phyloP scores from a whole-genome alignment of 2,113 vertebrate species.

The Scartelaos histophorus region DNA sequence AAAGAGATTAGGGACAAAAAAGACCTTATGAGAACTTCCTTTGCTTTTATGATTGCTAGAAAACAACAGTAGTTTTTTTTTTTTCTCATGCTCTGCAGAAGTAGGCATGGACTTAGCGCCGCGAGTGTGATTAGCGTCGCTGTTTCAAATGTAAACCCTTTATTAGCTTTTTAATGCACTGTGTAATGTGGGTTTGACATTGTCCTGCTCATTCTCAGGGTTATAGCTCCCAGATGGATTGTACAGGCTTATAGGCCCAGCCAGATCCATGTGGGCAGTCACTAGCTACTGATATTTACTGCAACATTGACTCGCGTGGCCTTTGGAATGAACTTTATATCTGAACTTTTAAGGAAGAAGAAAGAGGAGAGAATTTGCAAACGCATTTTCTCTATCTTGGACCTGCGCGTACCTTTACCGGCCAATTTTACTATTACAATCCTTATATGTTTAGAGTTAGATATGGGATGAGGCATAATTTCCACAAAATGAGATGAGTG shows the following conservation, averaged over 20 bases:
- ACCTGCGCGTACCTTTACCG: neutral
- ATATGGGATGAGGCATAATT: too few relatives aligned
- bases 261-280: neutral
- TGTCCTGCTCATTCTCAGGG: constrained; percentile 33
- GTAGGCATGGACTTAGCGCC: constrained; percentile 21
- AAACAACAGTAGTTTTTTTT: constrained; percentile 59
- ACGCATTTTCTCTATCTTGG: neutral
- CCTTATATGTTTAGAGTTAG: too few relatives aligned
- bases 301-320: constrained; percentile 9
- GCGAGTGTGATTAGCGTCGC: constrained; percentile 21
- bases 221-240: constrained; percentile 10
- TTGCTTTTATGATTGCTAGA: constrained; percentile 53
- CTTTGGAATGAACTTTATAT: neutral
- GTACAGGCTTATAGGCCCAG: constrained; percentile 5
- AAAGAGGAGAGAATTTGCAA: neutral
- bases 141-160: constrained; percentile 16
- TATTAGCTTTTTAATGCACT: constrained; percentile 13
- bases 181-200: constrained; percentile 27
- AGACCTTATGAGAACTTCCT: constrained; percentile 72
- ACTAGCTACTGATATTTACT: constrained; percentile 9
- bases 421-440: too few relatives aligned
- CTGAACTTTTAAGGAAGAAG: neutral
- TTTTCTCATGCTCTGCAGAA: constrained; percentile 18
- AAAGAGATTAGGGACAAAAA: constrained; percentile 53
- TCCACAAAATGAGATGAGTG: too few relatives aligned